These are phyloP conservation scores for Drosophila siamana DNA, from an alignment of 2,888 invertebrate species.

Conservation along the genomic window DNA sequence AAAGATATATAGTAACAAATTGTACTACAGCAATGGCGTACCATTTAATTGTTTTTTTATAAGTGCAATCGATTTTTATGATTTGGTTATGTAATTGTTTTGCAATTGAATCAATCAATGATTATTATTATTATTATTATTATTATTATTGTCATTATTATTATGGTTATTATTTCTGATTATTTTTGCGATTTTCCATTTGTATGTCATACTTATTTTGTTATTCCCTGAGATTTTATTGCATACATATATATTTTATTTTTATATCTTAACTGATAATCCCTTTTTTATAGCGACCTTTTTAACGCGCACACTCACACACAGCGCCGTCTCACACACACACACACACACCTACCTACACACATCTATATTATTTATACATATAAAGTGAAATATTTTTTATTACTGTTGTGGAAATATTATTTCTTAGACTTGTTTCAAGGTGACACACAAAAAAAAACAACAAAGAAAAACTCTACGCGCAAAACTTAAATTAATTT, in stretches of 20 bases:
- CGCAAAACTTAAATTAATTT: slow-evolving; percentile 77
- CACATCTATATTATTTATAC: slow-evolving; percentile 62
- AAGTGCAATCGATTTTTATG: slow-evolving; percentile 51
- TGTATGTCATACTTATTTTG: slow-evolving; percentile 57
- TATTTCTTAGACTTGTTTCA: slow-evolving; percentile 67
- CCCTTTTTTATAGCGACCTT: slow-evolving; percentile 57
- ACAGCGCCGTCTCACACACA: slow-evolving; percentile 33
- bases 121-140: slow-evolving; percentile 40
- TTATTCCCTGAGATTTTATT: slow-evolving; percentile 75
- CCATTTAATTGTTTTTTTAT: slow-evolving; percentile 40
- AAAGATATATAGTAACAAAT: slow-evolving; percentile 53
- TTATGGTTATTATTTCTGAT: slow-evolving; percentile 37
- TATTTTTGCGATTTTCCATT: slow-evolving; percentile 35
- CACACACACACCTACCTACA: slow-evolving; percentile 20
- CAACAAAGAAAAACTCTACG: slow-evolving; percentile 50
- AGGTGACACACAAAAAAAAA: slow-evolving; percentile 32
- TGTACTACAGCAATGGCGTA: slow-evolving; percentile 55
- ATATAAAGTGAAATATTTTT: slow-evolving; percentile 67
- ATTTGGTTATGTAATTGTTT: slow-evolving; percentile 66
- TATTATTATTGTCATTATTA: slow-evolving; percentile 28
- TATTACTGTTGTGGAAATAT: slow-evolving; percentile 65
- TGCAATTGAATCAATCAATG: slow-evolving; percentile 43
- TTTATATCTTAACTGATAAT: slow-evolving; percentile 46
- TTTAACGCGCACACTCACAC: slow-evolving; percentile 57
- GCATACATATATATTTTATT: slow-evolving; percentile 57